These are phyloP conservation scores for Thysanoteuthis rhombus DNA, from an alignment of 2,888 invertebrate species.

Conservation along the genomic window DNA sequence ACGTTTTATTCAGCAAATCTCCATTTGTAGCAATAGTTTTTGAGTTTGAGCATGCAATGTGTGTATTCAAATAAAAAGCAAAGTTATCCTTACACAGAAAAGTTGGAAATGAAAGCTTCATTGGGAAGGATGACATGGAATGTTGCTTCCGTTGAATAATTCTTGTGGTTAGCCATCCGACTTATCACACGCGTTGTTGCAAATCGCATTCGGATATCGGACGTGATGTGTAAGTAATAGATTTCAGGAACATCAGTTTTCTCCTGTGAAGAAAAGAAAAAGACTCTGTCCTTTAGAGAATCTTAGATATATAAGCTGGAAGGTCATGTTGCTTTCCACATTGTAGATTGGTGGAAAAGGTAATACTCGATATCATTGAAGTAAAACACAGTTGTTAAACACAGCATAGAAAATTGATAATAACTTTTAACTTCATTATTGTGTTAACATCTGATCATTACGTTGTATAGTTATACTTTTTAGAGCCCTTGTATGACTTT, in stretches of 20 bases:
- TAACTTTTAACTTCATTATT: too few species aligned
- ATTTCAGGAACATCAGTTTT: slow-evolving; percentile 31
- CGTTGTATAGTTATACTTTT: too few species aligned
- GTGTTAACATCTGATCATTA: too few species aligned
- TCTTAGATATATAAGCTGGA: too few species aligned
- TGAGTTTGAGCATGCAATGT: not conserved
- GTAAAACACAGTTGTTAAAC: too few species aligned
- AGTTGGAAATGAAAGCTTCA: slow-evolving; percentile 26
- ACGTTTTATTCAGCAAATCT: too few species aligned
- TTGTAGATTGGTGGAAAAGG: too few species aligned
- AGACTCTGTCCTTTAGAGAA: too few species aligned
- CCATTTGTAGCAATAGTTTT: not conserved
- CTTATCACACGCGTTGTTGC: slow-evolving; percentile 76
- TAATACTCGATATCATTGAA: too few species aligned
- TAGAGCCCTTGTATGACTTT: too few species aligned
- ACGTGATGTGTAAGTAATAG: slow-evolving; percentile 70
- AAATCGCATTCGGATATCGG: slow-evolving; percentile 75
- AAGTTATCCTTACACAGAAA: slow-evolving; percentile 22
- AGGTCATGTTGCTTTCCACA: too few species aligned
- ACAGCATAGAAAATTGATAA: too few species aligned
- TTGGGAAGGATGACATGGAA: slow-evolving; percentile 23
- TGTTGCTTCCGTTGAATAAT: not conserved
- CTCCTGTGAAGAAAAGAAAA: not conserved
- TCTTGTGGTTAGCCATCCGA: slow-evolving; percentile 72
- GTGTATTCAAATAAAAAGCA: not conserved